A percentile compares a stretch with the other conserved stretches of the same genome.
These are phyloP conservation scores for Nebria ingens DNA, from an alignment of 1,140 invertebrate species.

Conservation along the genomic window DNA sequence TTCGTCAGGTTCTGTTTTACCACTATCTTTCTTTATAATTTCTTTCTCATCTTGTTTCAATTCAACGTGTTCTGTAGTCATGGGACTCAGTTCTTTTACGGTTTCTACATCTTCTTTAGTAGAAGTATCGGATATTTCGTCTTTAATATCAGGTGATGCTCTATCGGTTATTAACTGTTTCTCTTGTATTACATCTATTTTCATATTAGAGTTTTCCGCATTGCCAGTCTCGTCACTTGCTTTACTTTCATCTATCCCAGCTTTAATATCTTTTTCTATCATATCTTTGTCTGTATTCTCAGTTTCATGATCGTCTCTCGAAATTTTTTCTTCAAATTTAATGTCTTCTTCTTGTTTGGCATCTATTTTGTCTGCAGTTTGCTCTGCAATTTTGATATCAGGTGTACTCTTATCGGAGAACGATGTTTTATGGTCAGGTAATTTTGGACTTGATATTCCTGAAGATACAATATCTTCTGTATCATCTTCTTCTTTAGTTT, in stretches of 20 bases:
- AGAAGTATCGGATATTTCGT: constrained; percentile 8
- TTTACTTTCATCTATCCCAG: too few relatives aligned
- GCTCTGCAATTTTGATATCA: neutral
- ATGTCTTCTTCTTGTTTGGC: neutral
- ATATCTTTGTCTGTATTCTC: too few relatives aligned
- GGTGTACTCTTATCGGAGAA: too few relatives aligned
- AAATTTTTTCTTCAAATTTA: neutral
- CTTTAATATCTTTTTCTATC: too few relatives aligned
- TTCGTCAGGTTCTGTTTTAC: neutral
- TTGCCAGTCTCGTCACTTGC: too few relatives aligned
- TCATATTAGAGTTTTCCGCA: too few relatives aligned
- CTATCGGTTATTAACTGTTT: too few relatives aligned
- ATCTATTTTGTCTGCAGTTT: neutral
- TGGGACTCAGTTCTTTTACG: neutral
- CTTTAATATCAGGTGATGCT: constrained; percentile 7
- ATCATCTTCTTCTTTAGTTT: constrained; percentile 3
- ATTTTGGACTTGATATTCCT: neutral
- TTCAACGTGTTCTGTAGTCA: neutral
- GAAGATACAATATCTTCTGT: too few relatives aligned
- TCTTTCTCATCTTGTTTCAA: constrained; percentile 1
- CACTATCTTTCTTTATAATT: constrained; percentile 3
- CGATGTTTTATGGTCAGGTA: too few relatives aligned
- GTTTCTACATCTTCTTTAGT: neutral
- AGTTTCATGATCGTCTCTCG: neutral
- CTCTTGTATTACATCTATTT: too few relatives aligned